Evolutionary conservation across 2,888 invertebrate species (phyloP).

Genomic region (Standfussiana lucernea): DNA sequence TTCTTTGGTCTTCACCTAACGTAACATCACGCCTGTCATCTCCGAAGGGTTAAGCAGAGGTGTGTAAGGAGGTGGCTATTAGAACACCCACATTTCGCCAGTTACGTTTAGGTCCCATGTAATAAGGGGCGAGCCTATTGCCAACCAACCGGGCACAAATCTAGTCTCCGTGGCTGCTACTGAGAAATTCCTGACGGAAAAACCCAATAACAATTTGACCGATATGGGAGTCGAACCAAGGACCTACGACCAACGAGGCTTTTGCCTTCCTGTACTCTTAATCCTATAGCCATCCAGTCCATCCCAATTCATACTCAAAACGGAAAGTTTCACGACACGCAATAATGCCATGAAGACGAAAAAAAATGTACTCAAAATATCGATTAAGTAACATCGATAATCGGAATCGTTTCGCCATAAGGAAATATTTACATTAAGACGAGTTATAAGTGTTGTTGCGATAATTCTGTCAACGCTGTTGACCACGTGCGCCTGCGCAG

Average conservation of each 20-base stretch:
- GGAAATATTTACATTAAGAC: conserved; percentile 69
- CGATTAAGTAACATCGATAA: conserved; percentile 48
- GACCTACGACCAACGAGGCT: too few relatives aligned
- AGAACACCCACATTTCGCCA: too few relatives aligned
- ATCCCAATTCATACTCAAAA: not conserved
- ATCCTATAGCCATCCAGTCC: not conserved
- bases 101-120: too few relatives aligned
- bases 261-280: not conserved
- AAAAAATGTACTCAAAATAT: conserved; percentile 27
- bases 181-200: too few relatives aligned
- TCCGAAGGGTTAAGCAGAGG: too few relatives aligned
- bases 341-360: not conserved
- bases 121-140: too few relatives aligned
- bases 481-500: conserved; percentile 74
- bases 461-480: conserved; percentile 65
- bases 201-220: too few relatives aligned
- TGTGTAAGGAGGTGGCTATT: too few relatives aligned
- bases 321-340: not conserved
- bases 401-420: conserved; percentile 53
- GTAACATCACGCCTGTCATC: too few relatives aligned
- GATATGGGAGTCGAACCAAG: too few relatives aligned
- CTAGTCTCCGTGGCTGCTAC: too few relatives aligned
- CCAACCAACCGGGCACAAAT: too few relatives aligned
- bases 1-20: not conserved
- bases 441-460: conserved; percentile 62